Evolutionary conservation across 1,140 invertebrate genomes (phyloP), one percentile per base, ranked within the genome.

Genomic region (Cardiocondyla obscurior): DNA sequence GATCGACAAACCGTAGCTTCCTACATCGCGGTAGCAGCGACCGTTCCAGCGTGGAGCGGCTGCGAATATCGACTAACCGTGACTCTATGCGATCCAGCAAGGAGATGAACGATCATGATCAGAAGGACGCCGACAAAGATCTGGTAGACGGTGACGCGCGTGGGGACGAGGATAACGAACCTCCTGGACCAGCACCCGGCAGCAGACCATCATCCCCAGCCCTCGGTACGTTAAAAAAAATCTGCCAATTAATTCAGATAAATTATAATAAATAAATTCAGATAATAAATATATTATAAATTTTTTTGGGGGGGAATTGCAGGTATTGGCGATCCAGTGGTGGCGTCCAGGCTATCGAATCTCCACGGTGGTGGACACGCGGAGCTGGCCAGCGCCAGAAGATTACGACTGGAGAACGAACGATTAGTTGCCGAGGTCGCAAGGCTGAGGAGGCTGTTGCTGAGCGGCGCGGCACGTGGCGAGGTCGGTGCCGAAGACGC

Each of bases 381-480:
- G 8, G 93, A 94, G 30, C 62, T 92, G 7, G 92, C 94, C 1
- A 94, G 94, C 39, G 93, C 95, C 0, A 93, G 95, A 30, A 93
- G 96, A 76, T 91, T 97, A 6, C 94, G 96, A 55, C 89, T 95
- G 70, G 96, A 96, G 87, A 96, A 97, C 85, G 95, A 96, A 83
- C 94, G 95, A 67, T 92, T 97, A n/a, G 95, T 95, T 65, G 95
- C 95, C 33, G 96, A 97, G 90, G 94, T 97, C 1, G 94, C 95
- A 1, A 94, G 96, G 86, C 90, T 97, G 58, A 94, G 95, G 39
- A 92, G 95, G 65, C 88, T 96, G 74, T 92, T 96, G 33, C 94
- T 96, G 28, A 95, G 94, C 36, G 95, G 95, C 0, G 95, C 95
- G n/a, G 95, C 95, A 44, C 91, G 95, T 0, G 95, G 95, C 0